Evolutionary conservation across 2,797 vertebrate genomes (phyloP).

Genomic region (Erethizon dorsatum): DNA sequence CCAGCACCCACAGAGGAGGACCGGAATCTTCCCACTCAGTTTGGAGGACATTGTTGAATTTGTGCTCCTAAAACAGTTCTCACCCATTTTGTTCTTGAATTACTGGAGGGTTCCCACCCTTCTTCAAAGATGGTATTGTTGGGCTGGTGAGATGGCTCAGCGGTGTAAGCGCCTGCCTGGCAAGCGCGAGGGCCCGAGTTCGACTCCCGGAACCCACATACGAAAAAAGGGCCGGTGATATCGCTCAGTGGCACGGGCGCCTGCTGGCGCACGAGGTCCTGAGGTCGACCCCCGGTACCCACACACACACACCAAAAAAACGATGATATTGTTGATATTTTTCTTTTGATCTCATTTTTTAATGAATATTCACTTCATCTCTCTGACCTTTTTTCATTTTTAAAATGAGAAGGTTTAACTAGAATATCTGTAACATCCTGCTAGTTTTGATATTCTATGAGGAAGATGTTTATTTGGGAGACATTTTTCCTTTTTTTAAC

Average conservation of each 20-base stretch:
- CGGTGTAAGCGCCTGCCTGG: no score
- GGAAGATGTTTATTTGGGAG: neutral
- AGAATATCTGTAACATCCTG: neutral
- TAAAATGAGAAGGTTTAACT: conserved; percentile 54
- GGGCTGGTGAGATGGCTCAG: no score
- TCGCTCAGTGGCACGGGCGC: no score
- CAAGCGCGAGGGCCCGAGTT: no score
- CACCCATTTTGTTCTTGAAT: neutral
- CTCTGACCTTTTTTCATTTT: conserved; percentile 49
- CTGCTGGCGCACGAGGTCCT: no score
- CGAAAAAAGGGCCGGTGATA: no score
- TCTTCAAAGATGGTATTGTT: neutral
- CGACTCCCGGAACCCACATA: no score
- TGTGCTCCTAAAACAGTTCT: conserved; percentile 43
- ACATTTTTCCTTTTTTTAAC: conserved; percentile 5
- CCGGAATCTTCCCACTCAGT: conserved; percentile 37
- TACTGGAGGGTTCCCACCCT: neutral
- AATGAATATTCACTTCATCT: neutral
- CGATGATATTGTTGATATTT: neutral
- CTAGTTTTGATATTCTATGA: conserved; percentile 13
- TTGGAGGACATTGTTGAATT: conserved; percentile 47
- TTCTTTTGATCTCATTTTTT: conserved; percentile 5
- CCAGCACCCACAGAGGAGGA: conserved; percentile 5
- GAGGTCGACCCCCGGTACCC: no score
- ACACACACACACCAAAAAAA: no score